Conservation (phyloP, 2,113 vertebrate genomes). For the Pyxicephalus adspersus region DNA sequence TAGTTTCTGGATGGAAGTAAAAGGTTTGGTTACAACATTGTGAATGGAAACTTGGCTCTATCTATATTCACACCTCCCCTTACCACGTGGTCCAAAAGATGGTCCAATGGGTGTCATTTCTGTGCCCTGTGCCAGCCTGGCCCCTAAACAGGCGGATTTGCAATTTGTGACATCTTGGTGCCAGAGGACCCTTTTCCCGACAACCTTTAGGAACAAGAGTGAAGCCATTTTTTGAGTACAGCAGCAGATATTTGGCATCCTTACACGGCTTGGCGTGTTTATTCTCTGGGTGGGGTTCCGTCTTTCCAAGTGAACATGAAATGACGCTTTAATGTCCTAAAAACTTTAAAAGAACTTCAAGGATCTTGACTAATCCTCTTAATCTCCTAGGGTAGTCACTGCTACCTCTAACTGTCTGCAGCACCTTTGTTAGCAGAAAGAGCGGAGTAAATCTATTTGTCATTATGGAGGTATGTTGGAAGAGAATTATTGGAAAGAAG, state of each 20-base stretch:
- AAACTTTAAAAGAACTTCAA: conserved; percentile 41
- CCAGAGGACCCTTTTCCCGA: not conserved
- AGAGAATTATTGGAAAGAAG: conserved; percentile 53
- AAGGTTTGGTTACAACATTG: no score
- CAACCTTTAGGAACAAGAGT: not conserved
- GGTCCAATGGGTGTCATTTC: no score
- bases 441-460: not conserved
- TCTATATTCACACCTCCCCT: no score
- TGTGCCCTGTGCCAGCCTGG: no score
- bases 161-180: no score
- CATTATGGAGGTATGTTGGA: conserved; percentile 35
- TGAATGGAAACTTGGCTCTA: no score
- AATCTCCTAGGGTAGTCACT: conserved; percentile 44
- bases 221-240: not conserved
- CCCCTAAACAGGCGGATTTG: no score
- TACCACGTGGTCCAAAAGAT: no score
- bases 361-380: conserved; percentile 32
- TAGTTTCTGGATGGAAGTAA: no score
- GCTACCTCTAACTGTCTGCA: conserved; percentile 43
- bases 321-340: conserved; percentile 36
- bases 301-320: conserved; percentile 16
- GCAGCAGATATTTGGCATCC: not conserved
- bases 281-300: conserved; percentile 20
- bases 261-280: not conserved
- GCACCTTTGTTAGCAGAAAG: not conserved